Base-by-base conservation (phyloP, 2,113 vertebrate genomes). In the Ornithorhynchus anatinus region DNA sequence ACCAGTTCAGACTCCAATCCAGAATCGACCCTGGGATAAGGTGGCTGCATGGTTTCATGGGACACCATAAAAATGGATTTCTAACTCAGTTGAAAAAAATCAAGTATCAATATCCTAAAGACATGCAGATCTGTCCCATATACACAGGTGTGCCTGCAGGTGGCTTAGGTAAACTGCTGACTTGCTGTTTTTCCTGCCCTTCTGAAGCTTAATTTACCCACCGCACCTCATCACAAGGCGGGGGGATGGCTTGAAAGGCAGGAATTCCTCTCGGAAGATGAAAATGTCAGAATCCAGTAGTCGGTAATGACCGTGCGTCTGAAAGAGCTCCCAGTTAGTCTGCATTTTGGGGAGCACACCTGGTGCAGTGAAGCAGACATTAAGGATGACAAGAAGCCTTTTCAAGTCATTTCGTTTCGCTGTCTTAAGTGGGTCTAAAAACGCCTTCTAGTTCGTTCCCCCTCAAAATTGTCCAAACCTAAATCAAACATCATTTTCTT, bases 401-500 rank as follows among this genome's bases (percentile, higher is more conserved):
- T 82, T 60, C 65, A 84, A 78, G 37, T 56, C 14, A 71, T 64
- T 87, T 65, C 13, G 2, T 66, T 45, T 80, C 61, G 27, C 4
- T 20, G 25, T 50, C 4, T 13, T 4, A 16, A 32, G 36, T 29
- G 50, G 50, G 42, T 50, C 16, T 72, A 83, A 73, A 86, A 88
- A 39, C 12, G 33, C 33, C 72, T 33, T 44, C 39, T 8, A 56
- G 8, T 69, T 86, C 43, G 35, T 84, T 80, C 51, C 31, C 14
- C 20, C 75, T 75, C 64, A 84, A 38, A 2, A 70, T 23, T 63
- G 50, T 68, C 53, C 74, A 62, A 77, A 84, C 12, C 71, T 67
- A 84, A 88, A 87, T 86, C 62, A 84, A 84, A 77, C 23, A 56
- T 52, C 42, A 62, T 82, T 86, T 85, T 84, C 42, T 77, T 60